phyloP scores from a whole-genome alignment of 2,888 invertebrate species.

The Barypeithes pellucidus region DNA sequence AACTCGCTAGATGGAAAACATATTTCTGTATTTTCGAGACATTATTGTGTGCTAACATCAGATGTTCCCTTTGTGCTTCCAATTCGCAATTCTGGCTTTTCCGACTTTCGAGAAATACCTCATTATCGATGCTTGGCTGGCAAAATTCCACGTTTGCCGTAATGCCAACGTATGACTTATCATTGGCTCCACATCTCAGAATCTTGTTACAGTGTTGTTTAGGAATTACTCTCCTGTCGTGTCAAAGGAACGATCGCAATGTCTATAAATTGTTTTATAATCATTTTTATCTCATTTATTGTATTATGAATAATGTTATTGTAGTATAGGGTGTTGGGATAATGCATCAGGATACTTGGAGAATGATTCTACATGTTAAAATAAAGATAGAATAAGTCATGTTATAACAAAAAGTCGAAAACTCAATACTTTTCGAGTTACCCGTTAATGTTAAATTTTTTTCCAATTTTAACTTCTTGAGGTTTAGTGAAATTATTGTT shows the following conservation, averaged over 20 bases:
- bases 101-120: slow-evolving; percentile 48
- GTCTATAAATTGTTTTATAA: no score
- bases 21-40: slow-evolving; percentile 48
- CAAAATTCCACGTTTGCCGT: slow-evolving; percentile 31
- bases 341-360: no score
- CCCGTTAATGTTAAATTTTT: no score
- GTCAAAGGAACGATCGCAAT: neutral
- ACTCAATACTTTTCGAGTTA: no score
- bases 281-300: no score
- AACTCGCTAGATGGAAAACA: slow-evolving; percentile 42
- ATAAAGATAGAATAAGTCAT: no score
- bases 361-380: no score
- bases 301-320: no score
- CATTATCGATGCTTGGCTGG: slow-evolving; percentile 47
- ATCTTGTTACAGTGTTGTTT: neutral
- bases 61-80: slow-evolving; percentile 49
- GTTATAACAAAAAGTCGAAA: no score
- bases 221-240: neutral
- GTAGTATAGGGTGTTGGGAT: no score
- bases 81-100: slow-evolving; percentile 48
- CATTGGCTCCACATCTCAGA: slow-evolving; percentile 12
- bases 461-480: no score
- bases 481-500: no score
- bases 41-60: slow-evolving; percentile 50
- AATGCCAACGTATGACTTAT: slow-evolving; percentile 33